Conservation (phyloP, 2,888 invertebrate genomes). For the Yponomeuta cagnagella region DNA sequence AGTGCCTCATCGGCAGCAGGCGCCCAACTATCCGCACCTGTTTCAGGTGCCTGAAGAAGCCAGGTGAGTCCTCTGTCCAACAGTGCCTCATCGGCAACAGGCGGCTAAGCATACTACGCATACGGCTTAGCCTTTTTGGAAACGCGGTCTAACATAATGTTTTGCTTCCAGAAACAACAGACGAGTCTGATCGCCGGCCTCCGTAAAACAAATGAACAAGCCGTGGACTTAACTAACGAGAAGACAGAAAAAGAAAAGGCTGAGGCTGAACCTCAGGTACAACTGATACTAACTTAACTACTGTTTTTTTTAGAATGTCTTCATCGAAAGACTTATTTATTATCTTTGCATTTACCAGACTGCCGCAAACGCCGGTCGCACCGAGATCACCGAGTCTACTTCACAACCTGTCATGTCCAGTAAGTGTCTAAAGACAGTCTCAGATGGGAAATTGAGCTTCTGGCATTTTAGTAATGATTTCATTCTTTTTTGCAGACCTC, state of each 20-base stretch:
- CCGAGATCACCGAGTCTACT: constrained; percentile 64
- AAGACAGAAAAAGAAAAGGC: constrained; percentile 79
- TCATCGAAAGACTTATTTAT: not conserved
- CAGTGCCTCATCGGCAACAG: constrained; percentile 48
- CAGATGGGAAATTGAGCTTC: too few species aligned
- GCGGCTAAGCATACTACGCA: constrained; percentile 95
- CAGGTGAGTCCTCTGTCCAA: constrained; percentile 66
- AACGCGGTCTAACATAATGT: constrained; percentile 39
- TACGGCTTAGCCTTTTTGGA: too few species aligned
- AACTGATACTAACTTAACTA: too few species aligned
- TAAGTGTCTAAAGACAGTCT: constrained; percentile 31
- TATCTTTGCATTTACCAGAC: constrained; percentile 33
- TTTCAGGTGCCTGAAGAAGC: constrained; percentile 98
- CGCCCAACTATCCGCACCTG: constrained; percentile 99
- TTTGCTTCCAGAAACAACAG: constrained; percentile 86
- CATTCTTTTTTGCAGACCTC: constrained; percentile 36
- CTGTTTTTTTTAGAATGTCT: too few species aligned
- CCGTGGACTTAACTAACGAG: constrained; percentile 72
- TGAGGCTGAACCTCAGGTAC: constrained; percentile 57
- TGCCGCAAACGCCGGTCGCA: constrained; percentile 45
- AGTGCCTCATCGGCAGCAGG: constrained; percentile 91
- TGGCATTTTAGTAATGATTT: too few species aligned
- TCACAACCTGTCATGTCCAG: constrained; percentile 54
- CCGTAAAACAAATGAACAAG: constrained; percentile 88
- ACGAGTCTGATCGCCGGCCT: constrained; percentile 93